A percentile compares a stretch with the other conserved stretches of the same genome.
Evolutionary conservation across 2,797 vertebrate species (phyloP).

Genomic region (Ammospiza maritima): DNA sequence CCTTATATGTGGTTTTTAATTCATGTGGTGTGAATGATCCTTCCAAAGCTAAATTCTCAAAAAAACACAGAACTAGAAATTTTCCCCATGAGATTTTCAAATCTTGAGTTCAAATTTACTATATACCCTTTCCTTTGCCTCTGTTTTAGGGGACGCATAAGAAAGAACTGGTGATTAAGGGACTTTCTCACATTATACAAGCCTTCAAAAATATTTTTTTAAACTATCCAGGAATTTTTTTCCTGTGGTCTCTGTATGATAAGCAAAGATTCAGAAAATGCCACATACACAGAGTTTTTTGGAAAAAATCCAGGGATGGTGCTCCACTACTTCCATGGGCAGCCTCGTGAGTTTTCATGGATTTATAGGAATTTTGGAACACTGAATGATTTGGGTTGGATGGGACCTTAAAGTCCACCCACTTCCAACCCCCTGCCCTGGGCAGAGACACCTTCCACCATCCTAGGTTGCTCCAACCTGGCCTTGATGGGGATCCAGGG

Average conservation of each 20-base stretch:
- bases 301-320: too few relatives aligned
- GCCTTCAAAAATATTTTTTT: fast-evolving
- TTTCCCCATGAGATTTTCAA: neutral
- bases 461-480: neutral
- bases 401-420: neutral
- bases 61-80: neutral
- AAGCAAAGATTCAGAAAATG: neutral
- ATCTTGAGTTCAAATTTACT: fast-evolving
- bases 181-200: neutral
- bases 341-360: neutral
- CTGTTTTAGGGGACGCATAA: neutral
- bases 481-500: neutral
- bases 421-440: fast-evolving
- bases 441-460: neutral
- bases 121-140: fast-evolving
- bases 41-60: neutral
- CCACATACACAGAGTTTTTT: fast-evolving
- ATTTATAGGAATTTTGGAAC: neutral
- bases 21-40: neutral
- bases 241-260: neutral
- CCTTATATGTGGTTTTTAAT: neutral
- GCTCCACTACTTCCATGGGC: neutral
- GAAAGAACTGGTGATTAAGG: neutral
- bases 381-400: neutral
- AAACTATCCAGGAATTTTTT: neutral